Percentiles rank a stretch among this genome's conserved stretches.
Conservation (phyloP, 2,888 invertebrate species). For the Antheraea assamensis region DNA sequence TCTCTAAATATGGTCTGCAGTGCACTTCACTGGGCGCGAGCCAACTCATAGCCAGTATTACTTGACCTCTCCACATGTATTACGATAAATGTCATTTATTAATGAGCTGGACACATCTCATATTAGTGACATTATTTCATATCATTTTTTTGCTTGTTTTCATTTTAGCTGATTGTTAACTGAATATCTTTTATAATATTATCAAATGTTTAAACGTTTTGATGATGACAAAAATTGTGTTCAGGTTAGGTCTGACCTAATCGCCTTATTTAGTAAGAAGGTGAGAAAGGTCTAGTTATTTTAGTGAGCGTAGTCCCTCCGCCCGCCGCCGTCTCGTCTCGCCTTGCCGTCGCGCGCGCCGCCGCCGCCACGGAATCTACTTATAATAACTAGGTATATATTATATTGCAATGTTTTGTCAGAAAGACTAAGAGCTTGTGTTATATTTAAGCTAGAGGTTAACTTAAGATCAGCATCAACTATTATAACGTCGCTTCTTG, state of each 20-base stretch:
- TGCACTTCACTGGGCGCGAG: conserved; percentile 40
- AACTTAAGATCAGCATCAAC: neutral
- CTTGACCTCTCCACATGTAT: neutral
- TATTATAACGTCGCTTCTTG: neutral
- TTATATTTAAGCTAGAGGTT: neutral
- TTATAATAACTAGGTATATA: neutral
- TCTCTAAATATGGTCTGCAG: conserved; percentile 60
- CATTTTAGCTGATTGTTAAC: too few species aligned
- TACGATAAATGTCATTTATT: neutral
- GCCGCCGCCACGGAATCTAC: neutral
- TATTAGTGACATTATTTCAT: neutral
- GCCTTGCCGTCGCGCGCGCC: neutral
- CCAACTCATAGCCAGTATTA: conserved; percentile 31
- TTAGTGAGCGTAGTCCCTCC: conserved; percentile 24
- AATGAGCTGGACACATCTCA: neutral
- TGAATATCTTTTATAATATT: neutral
- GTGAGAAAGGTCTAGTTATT: conserved; percentile 28
- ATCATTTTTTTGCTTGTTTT: too few species aligned
- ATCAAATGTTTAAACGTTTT: neutral
- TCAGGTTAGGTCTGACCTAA: neutral
- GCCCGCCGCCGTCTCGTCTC: neutral
- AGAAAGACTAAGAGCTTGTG: neutral
- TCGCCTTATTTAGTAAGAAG: conserved; percentile 7
- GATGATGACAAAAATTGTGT: neutral
- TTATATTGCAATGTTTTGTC: neutral